Conservation (phyloP, 2,888 invertebrate species). For the Ernsta delagoae region DNA sequence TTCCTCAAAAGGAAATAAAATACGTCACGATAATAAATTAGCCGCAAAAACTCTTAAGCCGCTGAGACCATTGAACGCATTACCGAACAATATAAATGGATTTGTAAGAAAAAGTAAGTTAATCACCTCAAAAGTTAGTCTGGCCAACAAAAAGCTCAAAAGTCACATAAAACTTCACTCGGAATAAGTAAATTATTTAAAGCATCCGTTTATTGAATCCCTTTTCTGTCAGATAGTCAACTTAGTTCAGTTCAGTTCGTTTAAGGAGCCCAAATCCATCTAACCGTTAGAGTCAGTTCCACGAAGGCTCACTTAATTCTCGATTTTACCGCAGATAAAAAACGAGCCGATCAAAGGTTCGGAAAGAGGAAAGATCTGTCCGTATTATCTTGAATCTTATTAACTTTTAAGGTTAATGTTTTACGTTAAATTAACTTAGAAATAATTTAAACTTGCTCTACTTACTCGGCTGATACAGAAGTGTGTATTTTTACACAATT, state of each 20-base stretch:
- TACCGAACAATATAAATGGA: not conserved
- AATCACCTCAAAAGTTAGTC: not conserved
- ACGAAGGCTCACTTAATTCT: conserved; percentile 1
- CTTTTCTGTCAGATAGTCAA: not conserved
- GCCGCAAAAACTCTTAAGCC: no score
- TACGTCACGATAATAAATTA: no score
- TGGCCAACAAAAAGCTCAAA: not conserved
- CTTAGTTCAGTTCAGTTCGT: conserved; percentile 5
- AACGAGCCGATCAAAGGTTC: not conserved
- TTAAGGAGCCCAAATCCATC: not conserved
- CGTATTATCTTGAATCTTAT: not conserved
- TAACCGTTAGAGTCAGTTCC: not conserved
- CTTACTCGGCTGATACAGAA: no score
- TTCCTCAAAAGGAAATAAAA: no score
- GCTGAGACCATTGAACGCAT: not conserved
- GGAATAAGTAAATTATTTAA: not conserved
- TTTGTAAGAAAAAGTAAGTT: not conserved
- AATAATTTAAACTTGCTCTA: no score
- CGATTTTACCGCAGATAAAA: conserved; percentile 1
- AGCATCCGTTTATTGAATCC: not conserved
- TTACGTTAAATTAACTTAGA: no score
- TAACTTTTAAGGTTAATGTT: not conserved
- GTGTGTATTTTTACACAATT: no score
- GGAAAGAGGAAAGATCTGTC: not conserved
- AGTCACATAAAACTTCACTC: not conserved